phyloP scores from a whole-genome alignment of 2,888 invertebrate species.

The Allophyes oxyacanthae region DNA sequence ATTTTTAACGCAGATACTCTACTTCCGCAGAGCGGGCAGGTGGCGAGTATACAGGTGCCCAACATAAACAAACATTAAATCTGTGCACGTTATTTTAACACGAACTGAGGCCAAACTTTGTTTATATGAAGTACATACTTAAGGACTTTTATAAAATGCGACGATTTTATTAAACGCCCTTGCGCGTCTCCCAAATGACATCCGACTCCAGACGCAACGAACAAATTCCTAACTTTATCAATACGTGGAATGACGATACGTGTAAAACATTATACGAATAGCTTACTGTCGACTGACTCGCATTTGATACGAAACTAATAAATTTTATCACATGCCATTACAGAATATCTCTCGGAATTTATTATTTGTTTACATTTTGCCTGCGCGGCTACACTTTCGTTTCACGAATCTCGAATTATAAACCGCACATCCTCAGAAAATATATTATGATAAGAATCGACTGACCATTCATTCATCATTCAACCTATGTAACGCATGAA shows the following conservation, averaged over 20 bases:
- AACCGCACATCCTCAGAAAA: slow-evolving; percentile 28
- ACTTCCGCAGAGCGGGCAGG: slow-evolving; percentile 58
- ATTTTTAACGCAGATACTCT: slow-evolving; percentile 66
- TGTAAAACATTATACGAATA: slow-evolving; percentile 6
- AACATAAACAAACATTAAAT: slow-evolving; percentile 66
- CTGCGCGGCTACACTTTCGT: slow-evolving; percentile 27
- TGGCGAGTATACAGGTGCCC: slow-evolving; percentile 63
- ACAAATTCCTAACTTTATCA: slow-evolving; percentile 18
- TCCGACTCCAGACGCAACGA: slow-evolving; percentile 26
- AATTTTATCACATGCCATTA: slow-evolving; percentile 4
- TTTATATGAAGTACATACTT: slow-evolving; percentile 23
- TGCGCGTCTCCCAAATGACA: slow-evolving; percentile 33
- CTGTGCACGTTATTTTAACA: slow-evolving; percentile 56
- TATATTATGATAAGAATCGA: slow-evolving; percentile 41
- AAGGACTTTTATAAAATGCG: slow-evolving; percentile 15
- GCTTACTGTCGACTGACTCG: background rate
- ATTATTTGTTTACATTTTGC: slow-evolving; percentile 37
- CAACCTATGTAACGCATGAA: slow-evolving; percentile 66
- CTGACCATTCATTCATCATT: slow-evolving; percentile 59
- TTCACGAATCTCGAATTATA: slow-evolving; percentile 30
- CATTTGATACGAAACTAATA: slow-evolving; percentile 1
- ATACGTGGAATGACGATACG: slow-evolving; percentile 17
- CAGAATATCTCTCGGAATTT: slow-evolving; percentile 15
- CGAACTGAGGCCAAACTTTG: slow-evolving; percentile 33
- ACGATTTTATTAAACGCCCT: slow-evolving; percentile 33